phyloP scores from a whole-genome alignment of 1,140 invertebrate species.

The Anoplophora glabripennis region DNA sequence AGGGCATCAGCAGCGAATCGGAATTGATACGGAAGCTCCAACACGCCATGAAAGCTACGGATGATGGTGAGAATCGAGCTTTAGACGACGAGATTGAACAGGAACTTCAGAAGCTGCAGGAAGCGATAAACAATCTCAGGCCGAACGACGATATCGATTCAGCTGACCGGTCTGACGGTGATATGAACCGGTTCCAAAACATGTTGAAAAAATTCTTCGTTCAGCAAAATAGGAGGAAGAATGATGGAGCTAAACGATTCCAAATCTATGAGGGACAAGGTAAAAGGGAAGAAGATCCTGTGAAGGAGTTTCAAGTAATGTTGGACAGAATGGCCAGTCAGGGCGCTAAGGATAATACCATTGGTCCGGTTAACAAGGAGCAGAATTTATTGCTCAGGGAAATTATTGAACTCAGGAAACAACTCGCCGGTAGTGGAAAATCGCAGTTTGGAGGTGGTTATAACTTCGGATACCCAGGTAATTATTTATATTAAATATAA shows the following conservation, averaged over 20 bases:
- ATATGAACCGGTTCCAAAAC: neutral
- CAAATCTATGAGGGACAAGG: neutral
- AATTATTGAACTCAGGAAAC: too few relatives aligned
- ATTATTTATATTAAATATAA: too few relatives aligned
- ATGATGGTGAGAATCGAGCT: neutral
- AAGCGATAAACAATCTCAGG: conserved; percentile 33
- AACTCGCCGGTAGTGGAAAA: too few relatives aligned
- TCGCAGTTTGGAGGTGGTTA: too few relatives aligned
- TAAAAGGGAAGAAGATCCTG: neutral
- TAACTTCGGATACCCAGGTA: too few relatives aligned
- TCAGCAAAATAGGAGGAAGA: conserved; percentile 1
- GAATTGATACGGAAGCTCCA: conserved; percentile 1
- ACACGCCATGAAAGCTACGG: neutral
- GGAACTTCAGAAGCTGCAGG: conserved; percentile 33
- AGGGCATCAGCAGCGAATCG: conserved; percentile 23
- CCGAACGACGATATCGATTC: conserved; percentile 29
- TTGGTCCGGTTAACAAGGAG: neutral
- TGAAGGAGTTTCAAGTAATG: conserved; percentile 25
- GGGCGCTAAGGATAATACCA: neutral
- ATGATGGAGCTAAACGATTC: conserved; percentile 11
- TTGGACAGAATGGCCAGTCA: conserved; percentile 32
- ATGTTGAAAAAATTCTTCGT: neutral
- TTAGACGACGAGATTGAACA: conserved; percentile 4
- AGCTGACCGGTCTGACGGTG: neutral
- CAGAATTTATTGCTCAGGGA: neutral